Conservation (phyloP, 1,140 invertebrate genomes). For the Drosophila sulfurigaster region DNA sequence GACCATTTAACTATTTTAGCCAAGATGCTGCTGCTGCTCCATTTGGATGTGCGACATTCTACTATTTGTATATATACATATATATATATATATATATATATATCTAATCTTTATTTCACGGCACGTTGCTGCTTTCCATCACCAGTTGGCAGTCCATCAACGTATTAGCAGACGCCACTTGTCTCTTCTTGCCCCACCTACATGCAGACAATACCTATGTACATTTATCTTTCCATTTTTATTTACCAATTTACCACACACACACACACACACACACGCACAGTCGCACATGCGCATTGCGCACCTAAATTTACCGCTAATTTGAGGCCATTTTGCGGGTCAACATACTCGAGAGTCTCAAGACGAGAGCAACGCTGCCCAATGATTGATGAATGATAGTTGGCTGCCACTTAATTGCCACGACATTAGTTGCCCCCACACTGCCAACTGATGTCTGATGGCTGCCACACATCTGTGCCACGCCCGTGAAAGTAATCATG, state of each 20-base stretch:
- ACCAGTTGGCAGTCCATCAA: slow-evolving; percentile 42
- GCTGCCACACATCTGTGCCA: slow-evolving; percentile 7
- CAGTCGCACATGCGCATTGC: background rate
- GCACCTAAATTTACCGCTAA: slow-evolving; percentile 19
- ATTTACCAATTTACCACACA: slow-evolving; percentile 12
- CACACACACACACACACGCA: no score
- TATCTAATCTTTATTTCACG: slow-evolving; percentile 11
- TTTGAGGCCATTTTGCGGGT: slow-evolving; percentile 38
- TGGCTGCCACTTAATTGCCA: slow-evolving; percentile 42
- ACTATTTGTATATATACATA: no score
- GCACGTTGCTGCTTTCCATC: slow-evolving; percentile 27
- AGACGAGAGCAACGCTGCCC: background rate
- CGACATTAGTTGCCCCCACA: slow-evolving; percentile 43
- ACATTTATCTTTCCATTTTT: slow-evolving; percentile 11
- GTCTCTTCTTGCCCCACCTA: slow-evolving; percentile 9
- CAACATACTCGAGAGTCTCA: slow-evolving; percentile 24
- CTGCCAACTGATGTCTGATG: background rate
- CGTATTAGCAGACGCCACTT: slow-evolving; percentile 36
- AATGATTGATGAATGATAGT: slow-evolving; percentile 51
- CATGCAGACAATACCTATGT: background rate
- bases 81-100: no score
- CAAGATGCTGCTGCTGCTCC: slow-evolving; percentile 52
- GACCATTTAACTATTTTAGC: slow-evolving; percentile 77
- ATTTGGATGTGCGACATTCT: slow-evolving; percentile 44
- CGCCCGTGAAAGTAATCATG: slow-evolving; percentile 16